Base-by-base conservation (phyloP, 1,140 invertebrate species). In the Drosophila pandora region DNA sequence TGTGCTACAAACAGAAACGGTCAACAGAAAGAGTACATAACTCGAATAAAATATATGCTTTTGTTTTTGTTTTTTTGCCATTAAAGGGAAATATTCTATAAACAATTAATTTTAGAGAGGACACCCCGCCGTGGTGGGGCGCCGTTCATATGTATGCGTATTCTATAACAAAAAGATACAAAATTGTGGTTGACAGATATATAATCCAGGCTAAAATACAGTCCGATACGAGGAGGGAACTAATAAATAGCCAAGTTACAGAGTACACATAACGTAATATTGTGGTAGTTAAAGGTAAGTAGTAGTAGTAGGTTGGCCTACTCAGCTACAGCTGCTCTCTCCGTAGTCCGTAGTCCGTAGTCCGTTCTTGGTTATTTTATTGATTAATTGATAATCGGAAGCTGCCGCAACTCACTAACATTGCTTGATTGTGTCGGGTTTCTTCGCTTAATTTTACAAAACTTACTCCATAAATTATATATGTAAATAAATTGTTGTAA, bases 391-490 rank as follows among this genome's bases (percentile, higher is more conserved):
- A 60, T 60, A 65, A 58, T 74, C 60, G 60, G 67, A 70, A 70
- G 67, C 67, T 69, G 43, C 28, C 64, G 64, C 64, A 67, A 73
- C 71, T 83, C 71, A 87, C 79, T 88, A 87, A 87, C 83, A 87
- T 87, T 87, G 83, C 78, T 87, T 87, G 83, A 83, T 87, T 88
- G 79, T 87, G 84, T 87, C 61, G 72, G 72, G 57, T 76, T 73
- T 21, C 50, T 39, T 88, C 57, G 74, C 47, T 82, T 87, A 77
- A 43, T 63, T 60, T 77, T 63, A 85, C 75, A 82, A 79, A 83
- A 88, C 83, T 88, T 88, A 88, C 75, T 13, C 47, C 48, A 85
- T 81, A 81, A 77, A 81, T 74, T 85, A 87, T 85, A 77, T 84
- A 85, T 84, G 80, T 87, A 82, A 87, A 88, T 82, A 87, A 88